A percentile compares a stretch with the other conserved stretches of the same genome.
These are phyloP conservation scores for Tigriopus californicus DNA, from an alignment of 2,888 invertebrate species.

Conservation along the genomic window DNA sequence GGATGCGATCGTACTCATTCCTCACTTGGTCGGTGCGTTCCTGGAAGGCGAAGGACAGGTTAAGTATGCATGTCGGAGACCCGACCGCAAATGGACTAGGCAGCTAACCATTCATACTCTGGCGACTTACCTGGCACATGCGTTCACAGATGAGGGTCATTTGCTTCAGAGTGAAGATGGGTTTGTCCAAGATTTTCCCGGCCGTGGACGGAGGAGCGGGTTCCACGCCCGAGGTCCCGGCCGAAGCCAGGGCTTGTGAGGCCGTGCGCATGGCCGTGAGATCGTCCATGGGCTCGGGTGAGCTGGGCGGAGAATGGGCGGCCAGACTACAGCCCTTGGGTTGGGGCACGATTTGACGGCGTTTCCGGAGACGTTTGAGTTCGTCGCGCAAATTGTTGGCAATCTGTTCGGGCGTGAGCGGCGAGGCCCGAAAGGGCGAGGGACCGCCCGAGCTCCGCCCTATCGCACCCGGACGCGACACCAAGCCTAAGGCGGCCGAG, in stretches of 20 bases:
- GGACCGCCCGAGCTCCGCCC: not conserved
- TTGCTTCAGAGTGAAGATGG: slow-evolving; percentile 15
- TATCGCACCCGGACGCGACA: too few relatives aligned
- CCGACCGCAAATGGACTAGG: too few relatives aligned
- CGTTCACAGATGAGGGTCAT: slow-evolving; percentile 15
- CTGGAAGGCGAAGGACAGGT: too few relatives aligned
- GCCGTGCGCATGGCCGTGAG: not conserved
- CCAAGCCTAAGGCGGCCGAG: too few relatives aligned
- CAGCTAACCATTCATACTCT: too few relatives aligned
- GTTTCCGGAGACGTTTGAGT: slow-evolving; percentile 4
- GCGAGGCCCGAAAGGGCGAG: slow-evolving; percentile 9
- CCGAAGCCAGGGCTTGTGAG: not conserved
- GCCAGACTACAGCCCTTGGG: not conserved
- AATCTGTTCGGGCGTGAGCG: slow-evolving; percentile 9
- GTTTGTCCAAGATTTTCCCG: not conserved
- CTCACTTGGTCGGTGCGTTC: slow-evolving; percentile 14
- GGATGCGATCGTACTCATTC: slow-evolving; percentile 12
- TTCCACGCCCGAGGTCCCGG: not conserved
- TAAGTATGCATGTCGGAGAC: too few relatives aligned
- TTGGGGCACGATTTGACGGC: not conserved
- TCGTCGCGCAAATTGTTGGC: slow-evolving; percentile 15
- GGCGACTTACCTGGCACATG: slow-evolving; percentile 16
- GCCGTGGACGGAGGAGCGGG: not conserved
- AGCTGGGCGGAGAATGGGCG: not conserved
- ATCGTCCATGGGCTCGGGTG: slow-evolving; percentile 8